Base-by-base conservation (phyloP, 2,113 vertebrate genomes). In the Oriolus oriolus region DNA sequence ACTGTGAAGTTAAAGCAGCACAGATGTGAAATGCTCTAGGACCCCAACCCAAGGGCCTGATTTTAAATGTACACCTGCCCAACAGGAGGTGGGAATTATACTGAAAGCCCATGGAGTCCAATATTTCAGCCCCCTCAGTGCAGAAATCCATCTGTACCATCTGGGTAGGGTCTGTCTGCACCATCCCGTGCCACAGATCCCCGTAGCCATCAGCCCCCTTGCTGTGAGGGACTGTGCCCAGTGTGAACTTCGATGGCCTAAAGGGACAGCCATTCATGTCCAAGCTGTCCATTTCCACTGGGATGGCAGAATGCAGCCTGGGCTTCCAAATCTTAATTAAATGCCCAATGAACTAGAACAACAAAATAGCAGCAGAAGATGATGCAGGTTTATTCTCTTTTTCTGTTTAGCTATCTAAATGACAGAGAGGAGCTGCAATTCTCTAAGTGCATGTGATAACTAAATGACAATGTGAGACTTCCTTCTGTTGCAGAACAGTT, bases 401-500 rank as follows among this genome's bases (percentile, higher is more conserved):
- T 42, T 74, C 45, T 31, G 6, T 42, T 64, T 30, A 57, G 5
- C 26, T 70, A 26, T 63, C 27, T 53, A 47, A 92, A 63, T 77
- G 33, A 57, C 47, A 20, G 26, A 53, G 22, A 89, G 37, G 69
- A 89, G 10, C 54, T 31, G 28, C 74, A 87, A 37, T 45, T 84
- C 74, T 16, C 2, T n/a, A 66, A 83, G 56, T 49, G 19, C 33
- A 4, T 15, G 7, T 71, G 22, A 17, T 75, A 68, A 68, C 47
- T 71, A 47, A 84, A 64, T 53, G 35, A 59, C 68, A 90, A 50
- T 1, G 7, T 14, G 44, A 84, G 44, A 74, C 56, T 54, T 85
- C 42, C 69, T 96, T 94, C 80, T 92, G 45, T 39, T 76, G 84
- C 30, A 89, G 85, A 95, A 30, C n/a, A 83, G 61, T 69, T 68